A percentile compares a stretch with the other conserved stretches of the same genome.
Conservation (phyloP, 2,888 invertebrate genomes). For the Agrotis exclamationis region DNA sequence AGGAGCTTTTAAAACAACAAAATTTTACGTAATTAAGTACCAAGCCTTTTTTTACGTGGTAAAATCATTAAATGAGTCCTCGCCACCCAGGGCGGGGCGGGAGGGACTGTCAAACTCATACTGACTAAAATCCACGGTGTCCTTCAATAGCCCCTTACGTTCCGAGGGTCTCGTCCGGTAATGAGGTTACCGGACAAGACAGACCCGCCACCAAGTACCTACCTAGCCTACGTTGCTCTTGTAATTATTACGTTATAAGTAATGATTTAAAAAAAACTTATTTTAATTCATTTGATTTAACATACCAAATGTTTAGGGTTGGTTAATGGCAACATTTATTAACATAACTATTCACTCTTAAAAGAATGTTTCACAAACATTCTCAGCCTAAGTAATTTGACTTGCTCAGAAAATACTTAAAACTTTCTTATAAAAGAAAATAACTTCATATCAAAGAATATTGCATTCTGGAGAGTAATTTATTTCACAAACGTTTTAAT, state of each 20-base stretch:
- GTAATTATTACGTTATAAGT: not conserved
- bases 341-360: conserved; percentile 8
- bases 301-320: not conserved
- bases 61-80: no score
- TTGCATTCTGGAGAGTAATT: conserved; percentile 45
- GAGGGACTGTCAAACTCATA: no score
- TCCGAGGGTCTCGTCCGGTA: no score
- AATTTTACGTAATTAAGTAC: not conserved
- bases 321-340: conserved; percentile 11
- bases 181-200: no score
- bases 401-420: conserved; percentile 33
- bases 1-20: not conserved
- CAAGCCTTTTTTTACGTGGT: no score
- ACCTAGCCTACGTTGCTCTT: conserved; percentile 9
- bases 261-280: not conserved
- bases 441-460: conserved; percentile 45
- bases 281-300: not conserved
- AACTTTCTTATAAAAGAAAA: conserved; percentile 41
- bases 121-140: no score
- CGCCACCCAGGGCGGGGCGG: no score
- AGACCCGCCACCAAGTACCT: not conserved
- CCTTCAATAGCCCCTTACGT: no score
- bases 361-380: conserved; percentile 4
- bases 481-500: conserved; percentile 43
- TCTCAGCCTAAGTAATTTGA: conserved; percentile 26